These are phyloP conservation scores for Meriones unguiculatus DNA, from an alignment of 2,113 vertebrate species.

Conservation along the genomic window DNA sequence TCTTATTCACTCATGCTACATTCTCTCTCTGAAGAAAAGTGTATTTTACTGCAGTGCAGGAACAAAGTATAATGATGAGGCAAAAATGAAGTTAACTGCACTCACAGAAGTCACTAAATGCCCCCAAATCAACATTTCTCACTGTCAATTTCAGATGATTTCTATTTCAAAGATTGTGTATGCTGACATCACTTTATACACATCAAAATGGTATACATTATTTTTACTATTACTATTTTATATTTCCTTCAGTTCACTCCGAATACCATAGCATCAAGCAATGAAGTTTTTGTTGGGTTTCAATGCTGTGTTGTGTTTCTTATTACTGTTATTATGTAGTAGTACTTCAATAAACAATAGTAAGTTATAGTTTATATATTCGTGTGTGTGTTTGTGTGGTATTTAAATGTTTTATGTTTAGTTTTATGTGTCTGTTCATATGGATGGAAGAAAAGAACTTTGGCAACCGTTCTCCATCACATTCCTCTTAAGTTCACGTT, in stretches of 20 bases:
- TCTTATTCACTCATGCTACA: neutral
- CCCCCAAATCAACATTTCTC: neutral
- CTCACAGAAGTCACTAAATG: too few relatives aligned
- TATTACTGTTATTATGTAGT: neutral
- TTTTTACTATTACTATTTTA: neutral
- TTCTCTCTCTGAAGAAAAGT: too few relatives aligned
- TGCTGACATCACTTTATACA: neutral
- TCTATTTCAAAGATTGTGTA: neutral
- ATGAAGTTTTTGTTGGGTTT: neutral
- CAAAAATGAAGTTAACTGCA: neutral
- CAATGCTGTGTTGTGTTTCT: neutral
- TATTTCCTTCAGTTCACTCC: neutral
- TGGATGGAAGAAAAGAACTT: neutral
- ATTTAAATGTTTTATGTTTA: neutral
- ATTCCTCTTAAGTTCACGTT: neutral
- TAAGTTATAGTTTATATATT: neutral
- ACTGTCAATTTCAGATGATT: neutral
- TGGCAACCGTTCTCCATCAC: too few relatives aligned
- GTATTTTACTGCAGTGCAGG: neutral
- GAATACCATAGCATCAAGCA: neutral
- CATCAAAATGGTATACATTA: neutral
- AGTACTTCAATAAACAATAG: neutral
- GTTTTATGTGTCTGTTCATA: neutral
- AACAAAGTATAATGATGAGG: neutral
- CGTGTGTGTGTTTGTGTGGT: neutral